A percentile compares a stretch with the other conserved stretches of the same genome.
phyloP scores from a whole-genome alignment of 2,888 invertebrate genomes.

The Coenonympha arcania region DNA sequence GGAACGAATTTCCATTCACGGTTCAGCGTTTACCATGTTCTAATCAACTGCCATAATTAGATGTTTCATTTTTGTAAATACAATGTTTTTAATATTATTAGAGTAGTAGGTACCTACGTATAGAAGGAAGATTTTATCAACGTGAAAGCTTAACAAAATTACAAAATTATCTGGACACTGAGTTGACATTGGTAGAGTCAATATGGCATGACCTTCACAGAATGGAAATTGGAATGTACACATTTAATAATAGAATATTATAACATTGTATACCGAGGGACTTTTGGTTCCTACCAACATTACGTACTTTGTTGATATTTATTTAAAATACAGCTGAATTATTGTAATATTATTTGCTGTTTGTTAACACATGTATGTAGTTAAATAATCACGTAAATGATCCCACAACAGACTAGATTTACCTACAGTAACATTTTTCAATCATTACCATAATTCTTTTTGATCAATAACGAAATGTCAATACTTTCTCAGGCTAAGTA shows the following conservation, averaged over 20 bases:
- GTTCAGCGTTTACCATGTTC: neutral
- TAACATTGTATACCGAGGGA: slow-evolving; percentile 19
- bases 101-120: neutral
- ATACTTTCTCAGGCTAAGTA: neutral
- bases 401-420: neutral
- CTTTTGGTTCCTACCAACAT: no score
- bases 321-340: neutral
- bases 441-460: neutral
- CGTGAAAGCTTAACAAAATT: slow-evolving; percentile 7
- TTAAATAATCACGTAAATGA: neutral
- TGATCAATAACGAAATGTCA: neutral
- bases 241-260: slow-evolving; percentile 28
- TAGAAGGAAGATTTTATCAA: neutral
- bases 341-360: neutral
- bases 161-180: slow-evolving; percentile 16
- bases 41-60: neutral
- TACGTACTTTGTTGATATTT: neutral
- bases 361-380: neutral
- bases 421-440: no score
- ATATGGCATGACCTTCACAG: slow-evolving; percentile 32
- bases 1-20: neutral
- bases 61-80: no score
- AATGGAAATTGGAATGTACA: slow-evolving; percentile 30
- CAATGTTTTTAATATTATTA: no score
- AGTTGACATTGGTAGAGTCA: slow-evolving; percentile 33